phyloP scores from a whole-genome alignment of 1,140 invertebrate species.

The Trichonephila clavata region DNA sequence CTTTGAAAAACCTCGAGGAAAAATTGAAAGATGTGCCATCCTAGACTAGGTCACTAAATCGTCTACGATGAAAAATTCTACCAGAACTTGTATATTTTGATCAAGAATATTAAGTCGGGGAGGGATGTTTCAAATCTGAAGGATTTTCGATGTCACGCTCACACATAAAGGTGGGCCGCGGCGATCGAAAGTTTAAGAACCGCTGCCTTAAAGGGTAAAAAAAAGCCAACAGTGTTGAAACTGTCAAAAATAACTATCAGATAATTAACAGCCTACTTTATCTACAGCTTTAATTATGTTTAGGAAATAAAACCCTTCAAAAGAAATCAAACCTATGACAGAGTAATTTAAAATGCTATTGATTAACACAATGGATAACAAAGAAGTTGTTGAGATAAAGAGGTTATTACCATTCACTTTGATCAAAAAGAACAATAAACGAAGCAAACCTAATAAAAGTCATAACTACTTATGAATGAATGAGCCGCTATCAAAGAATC shows the following conservation, averaged over 20 bases:
- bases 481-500: neutral
- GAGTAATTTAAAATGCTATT: neutral
- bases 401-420: neutral
- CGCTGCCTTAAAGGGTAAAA: neutral
- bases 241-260: neutral
- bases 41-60: too few species aligned
- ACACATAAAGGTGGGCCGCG: too few species aligned
- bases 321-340: neutral
- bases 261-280: neutral
- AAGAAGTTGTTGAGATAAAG: neutral
- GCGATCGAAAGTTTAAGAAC: neutral
- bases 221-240: neutral
- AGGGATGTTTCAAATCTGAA: too few species aligned
- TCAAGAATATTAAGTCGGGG: too few species aligned
- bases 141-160: too few species aligned
- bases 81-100: too few species aligned
- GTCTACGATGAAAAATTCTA: too few species aligned
- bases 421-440: neutral
- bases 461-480: neutral
- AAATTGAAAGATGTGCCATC: too few species aligned
- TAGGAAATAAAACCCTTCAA: neutral
- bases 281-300: neutral
- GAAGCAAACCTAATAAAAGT: neutral
- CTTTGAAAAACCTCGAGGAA: too few species aligned
- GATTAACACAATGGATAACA: neutral